Percentiles rank a stretch among this genome's conserved stretches.
Evolutionary conservation across 35 echinoderm and acorn worm genomes (phyloP).

Genomic region (Amphiura filiformis): DNA sequence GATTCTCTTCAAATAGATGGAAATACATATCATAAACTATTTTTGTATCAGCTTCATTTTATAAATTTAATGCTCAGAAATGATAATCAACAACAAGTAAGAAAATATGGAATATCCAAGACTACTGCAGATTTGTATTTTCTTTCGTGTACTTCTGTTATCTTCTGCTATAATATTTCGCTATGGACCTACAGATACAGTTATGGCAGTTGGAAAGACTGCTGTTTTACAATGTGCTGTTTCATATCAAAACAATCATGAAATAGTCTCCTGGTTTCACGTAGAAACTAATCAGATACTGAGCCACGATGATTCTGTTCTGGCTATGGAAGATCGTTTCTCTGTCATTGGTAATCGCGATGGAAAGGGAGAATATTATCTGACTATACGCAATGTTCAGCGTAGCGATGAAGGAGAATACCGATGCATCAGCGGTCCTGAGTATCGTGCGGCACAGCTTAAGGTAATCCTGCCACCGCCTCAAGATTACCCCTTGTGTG

Average conservation of each 20-base stretch:
- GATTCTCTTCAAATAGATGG: too few relatives aligned
- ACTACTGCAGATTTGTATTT: not conserved
- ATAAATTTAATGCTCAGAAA: too few relatives aligned
- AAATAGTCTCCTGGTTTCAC: slow-evolving; percentile 55
- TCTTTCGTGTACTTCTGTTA: not conserved
- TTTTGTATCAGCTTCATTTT: too few relatives aligned
- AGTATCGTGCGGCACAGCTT: slow-evolving; percentile 40
- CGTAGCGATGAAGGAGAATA: slow-evolving; percentile 48
- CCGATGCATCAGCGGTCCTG: slow-evolving; percentile 26
- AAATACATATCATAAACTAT: too few relatives aligned
- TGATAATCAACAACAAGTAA: too few relatives aligned
- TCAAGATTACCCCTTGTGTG: slow-evolving; percentile 36
- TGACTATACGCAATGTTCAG: slow-evolving; percentile 35
- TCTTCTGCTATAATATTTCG: not conserved
- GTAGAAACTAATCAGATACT: slow-evolving; percentile 26
- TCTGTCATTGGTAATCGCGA: slow-evolving; percentile 50
- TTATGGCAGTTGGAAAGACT: slow-evolving; percentile 42
- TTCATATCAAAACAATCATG: not conserved
- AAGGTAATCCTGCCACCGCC: slow-evolving; percentile 26
- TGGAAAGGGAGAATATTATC: slow-evolving; percentile 32
- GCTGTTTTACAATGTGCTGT: slow-evolving; percentile 49
- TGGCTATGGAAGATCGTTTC: slow-evolving; percentile 33
- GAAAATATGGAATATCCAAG: too few relatives aligned
- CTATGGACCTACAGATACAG: slow-evolving; percentile 31
- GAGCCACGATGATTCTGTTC: slow-evolving; percentile 32